phyloP scores from a whole-genome alignment of 2,888 invertebrate species.

The Cremastinae sp. region DNA sequence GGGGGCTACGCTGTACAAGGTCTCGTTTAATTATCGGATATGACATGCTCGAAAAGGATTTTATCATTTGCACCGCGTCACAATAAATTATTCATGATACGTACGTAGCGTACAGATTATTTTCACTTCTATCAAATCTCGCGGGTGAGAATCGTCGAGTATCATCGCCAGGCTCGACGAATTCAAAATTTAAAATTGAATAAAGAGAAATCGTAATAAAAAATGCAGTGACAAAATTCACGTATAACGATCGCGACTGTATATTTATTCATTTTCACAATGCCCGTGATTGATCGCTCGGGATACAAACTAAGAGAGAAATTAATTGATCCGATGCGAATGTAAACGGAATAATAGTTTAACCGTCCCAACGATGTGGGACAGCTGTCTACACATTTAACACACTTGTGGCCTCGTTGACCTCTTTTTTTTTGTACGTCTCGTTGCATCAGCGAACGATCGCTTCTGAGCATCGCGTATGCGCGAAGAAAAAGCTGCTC shows the following conservation, averaged over 20 bases:
- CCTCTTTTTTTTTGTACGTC: constrained; percentile 12
- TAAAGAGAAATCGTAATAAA: no score
- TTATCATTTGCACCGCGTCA: background rate
- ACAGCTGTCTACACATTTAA: constrained; percentile 72
- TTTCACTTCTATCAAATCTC: background rate
- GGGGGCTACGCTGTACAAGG: constrained; percentile 1
- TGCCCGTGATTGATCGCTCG: no score
- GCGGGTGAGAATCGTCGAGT: no score
- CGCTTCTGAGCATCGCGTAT: no score
- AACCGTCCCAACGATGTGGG: constrained; percentile 37
- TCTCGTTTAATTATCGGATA: constrained; percentile 18
- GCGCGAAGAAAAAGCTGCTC: no score
- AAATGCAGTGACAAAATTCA: no score
- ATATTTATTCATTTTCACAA: no score
- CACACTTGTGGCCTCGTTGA: constrained; percentile 72
- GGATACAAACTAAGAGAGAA: constrained; percentile 20
- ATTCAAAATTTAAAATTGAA: no score
- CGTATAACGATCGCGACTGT: no score
- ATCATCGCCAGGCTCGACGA: background rate
- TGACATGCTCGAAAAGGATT: background rate
- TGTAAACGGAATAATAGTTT: constrained; percentile 36
- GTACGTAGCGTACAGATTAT: background rate
- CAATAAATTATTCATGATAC: constrained; percentile 8
- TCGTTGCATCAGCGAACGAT: background rate
- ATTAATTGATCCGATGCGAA: constrained; percentile 10